A percentile compares a stretch with the other conserved stretches of the same genome.
Conservation (phyloP, 2,888 invertebrate genomes). For the Pterobdella sp. region DNA sequence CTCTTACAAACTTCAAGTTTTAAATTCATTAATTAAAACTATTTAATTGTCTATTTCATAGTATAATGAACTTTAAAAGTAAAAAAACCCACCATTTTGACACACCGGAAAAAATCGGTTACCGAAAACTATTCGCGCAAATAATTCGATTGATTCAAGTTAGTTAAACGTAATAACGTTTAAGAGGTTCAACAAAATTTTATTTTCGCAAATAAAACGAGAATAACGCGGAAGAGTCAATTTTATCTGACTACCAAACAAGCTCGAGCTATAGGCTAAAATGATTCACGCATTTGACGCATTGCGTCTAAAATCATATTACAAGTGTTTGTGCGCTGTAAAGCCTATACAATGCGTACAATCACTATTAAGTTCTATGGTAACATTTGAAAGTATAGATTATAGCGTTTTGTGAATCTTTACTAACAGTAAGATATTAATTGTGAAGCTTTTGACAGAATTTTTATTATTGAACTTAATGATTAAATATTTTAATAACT, state of each 20-base stretch:
- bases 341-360: slow-evolving; percentile 2
- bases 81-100: not conserved
- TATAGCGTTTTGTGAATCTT: too few relatives aligned
- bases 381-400: too few relatives aligned
- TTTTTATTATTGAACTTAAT: too few relatives aligned
- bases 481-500: too few relatives aligned
- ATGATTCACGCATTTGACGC: slow-evolving; percentile 30
- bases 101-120: slow-evolving; percentile 14
- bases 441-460: too few relatives aligned
- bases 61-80: too few relatives aligned
- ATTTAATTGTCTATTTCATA: too few relatives aligned
- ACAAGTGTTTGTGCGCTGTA: slow-evolving; percentile 10
- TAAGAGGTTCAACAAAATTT: not conserved
- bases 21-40: too few relatives aligned
- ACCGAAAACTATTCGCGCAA: slow-evolving; percentile 10
- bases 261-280: slow-evolving; percentile 6
- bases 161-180: not conserved
- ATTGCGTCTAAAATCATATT: slow-evolving; percentile 25
- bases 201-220: not conserved
- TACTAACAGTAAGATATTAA: too few relatives aligned
- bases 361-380: not conserved
- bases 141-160: slow-evolving; percentile 7
- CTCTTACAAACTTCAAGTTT: too few relatives aligned
- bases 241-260: not conserved
- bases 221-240: too few relatives aligned